Evolutionary conservation across 2,797 vertebrate species (phyloP), one percentile per base, ranked within the genome.

Genomic region (Anguilla obscura): DNA sequence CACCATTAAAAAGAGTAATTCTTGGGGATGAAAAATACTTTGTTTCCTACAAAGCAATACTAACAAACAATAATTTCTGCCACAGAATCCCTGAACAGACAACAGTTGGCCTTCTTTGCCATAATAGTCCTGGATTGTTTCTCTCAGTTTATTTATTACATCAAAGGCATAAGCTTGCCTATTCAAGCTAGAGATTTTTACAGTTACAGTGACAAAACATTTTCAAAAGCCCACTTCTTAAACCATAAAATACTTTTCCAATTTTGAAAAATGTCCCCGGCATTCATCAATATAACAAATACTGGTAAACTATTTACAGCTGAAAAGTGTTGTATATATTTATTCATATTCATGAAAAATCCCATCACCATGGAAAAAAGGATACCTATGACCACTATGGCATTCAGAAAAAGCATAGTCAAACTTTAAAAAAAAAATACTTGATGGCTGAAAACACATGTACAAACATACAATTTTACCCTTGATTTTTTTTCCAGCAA

Each of bases 401-500:
- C 96, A 96, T 97, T 96, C 96, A 95, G 93, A 94, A 94, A 84
- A 94, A 95, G 96, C 95, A 97, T 96, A 97, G 95, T 96, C 96
- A 97, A 98, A 97, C 95, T 96, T 92, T 95, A 95, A 96, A 93
- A 92, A 93, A 92, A 96, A 96, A 98, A 97, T 94, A 95, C 92
- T 95, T 96, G 95, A 96, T 97, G 91, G 97, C 97, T 97, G 95
- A 97, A 95, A 98, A 98, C 95, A 99, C 97, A 97, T 97, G 97
- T 96, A 99, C 97, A 97, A 96, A 98, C 97, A 96, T 97, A 90
- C 97, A 92, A 94, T 97, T 96, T 96, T 96, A 97, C 96, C 96
- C 97, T 98, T 98, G 97, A 97, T 96, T 96, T 96, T 96, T 96
- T 96, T 98, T 79, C 74, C 97, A 98, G 98, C 97, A 98, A 97